Percentiles rank a stretch among this genome's conserved stretches.
phyloP scores from a whole-genome alignment of 2,888 invertebrate species.

The Agrotis segetum region DNA sequence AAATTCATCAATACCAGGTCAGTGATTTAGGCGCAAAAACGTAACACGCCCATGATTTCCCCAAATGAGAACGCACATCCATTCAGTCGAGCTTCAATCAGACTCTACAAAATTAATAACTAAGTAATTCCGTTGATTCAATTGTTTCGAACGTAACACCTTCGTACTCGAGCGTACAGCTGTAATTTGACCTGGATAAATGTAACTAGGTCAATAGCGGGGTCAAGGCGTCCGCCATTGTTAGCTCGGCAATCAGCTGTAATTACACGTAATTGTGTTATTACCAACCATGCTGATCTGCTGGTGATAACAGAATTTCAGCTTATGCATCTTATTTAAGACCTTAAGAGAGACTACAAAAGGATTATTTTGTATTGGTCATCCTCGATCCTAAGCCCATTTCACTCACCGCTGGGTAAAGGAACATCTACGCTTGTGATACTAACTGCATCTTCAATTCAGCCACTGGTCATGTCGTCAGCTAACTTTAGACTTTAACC shows the following conservation, averaged over 20 bases:
- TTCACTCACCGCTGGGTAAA: no score
- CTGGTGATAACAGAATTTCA: slow-evolving; percentile 34
- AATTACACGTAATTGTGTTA: slow-evolving; percentile 66
- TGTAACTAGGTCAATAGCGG: slow-evolving; percentile 76
- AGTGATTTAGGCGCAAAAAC: no score
- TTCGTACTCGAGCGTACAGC: slow-evolving; percentile 66
- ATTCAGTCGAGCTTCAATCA: slow-evolving; percentile 12
- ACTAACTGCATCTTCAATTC: no score
- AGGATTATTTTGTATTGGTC: background rate
- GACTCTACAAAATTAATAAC: slow-evolving; percentile 30
- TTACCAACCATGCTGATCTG: slow-evolving; percentile 51
- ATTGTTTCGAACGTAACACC: slow-evolving; percentile 47
- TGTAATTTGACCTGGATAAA: slow-evolving; percentile 75
- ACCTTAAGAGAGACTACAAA: background rate
- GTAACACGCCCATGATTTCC: background rate
- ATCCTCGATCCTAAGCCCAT: background rate
- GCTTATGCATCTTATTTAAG: slow-evolving; percentile 1
- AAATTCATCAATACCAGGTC: no score
- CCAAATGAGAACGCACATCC: background rate
- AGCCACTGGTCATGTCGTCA: no score
- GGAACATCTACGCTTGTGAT: no score
- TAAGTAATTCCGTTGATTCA: slow-evolving; percentile 27
- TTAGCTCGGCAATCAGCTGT: slow-evolving; percentile 67
- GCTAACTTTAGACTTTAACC: no score
- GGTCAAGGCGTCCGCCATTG: slow-evolving; percentile 77